Conservation (phyloP, 2,113 vertebrate species). For the Rana temporaria region DNA sequence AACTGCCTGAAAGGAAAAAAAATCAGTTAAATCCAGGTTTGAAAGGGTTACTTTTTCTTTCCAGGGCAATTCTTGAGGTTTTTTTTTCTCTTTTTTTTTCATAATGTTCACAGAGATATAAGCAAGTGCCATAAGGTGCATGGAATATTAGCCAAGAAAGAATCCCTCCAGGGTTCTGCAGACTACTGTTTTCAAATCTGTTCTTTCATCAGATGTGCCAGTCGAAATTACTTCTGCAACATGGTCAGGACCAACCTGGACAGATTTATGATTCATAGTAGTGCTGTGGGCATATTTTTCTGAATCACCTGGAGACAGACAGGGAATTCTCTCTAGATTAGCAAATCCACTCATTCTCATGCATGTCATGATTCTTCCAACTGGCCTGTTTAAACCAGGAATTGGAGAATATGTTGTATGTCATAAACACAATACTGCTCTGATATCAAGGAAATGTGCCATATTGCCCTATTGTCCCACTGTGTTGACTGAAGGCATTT, state of each 20-base stretch:
- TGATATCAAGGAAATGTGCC: slow-evolving; percentile 49
- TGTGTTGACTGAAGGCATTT: slow-evolving; percentile 2
- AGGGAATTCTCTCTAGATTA: slow-evolving; percentile 64
- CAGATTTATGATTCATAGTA: slow-evolving; percentile 67
- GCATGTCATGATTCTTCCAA: slow-evolving; percentile 66
- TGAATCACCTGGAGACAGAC: slow-evolving; percentile 67
- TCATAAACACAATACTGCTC: slow-evolving; percentile 51
- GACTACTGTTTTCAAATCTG: slow-evolving; percentile 74
- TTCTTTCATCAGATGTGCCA: slow-evolving; percentile 73
- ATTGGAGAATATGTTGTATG: slow-evolving; percentile 62
- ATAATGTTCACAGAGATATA: slow-evolving; percentile 35
- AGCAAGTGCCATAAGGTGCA: slow-evolving; percentile 65
- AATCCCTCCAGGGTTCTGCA: slow-evolving; percentile 68
- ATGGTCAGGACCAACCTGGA: slow-evolving; percentile 72
- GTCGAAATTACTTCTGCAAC: slow-evolving; percentile 77
- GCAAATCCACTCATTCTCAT: slow-evolving; percentile 65
- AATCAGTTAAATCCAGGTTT: background rate
- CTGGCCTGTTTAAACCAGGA: slow-evolving; percentile 66
- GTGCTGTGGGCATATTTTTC: slow-evolving; percentile 68
- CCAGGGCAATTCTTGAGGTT: background rate
- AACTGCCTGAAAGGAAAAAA: no score
- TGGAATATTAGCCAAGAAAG: slow-evolving; percentile 74
- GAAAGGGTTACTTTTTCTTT: slow-evolving; percentile 27
- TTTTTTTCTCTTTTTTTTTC: background rate
- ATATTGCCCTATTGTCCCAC: slow-evolving; percentile 34